A percentile compares a stretch with the other conserved stretches of the same genome.
These are phyloP conservation scores for Sebastes goodei DNA, from an alignment of 2,797 vertebrate genomes.

Conservation along the genomic window DNA sequence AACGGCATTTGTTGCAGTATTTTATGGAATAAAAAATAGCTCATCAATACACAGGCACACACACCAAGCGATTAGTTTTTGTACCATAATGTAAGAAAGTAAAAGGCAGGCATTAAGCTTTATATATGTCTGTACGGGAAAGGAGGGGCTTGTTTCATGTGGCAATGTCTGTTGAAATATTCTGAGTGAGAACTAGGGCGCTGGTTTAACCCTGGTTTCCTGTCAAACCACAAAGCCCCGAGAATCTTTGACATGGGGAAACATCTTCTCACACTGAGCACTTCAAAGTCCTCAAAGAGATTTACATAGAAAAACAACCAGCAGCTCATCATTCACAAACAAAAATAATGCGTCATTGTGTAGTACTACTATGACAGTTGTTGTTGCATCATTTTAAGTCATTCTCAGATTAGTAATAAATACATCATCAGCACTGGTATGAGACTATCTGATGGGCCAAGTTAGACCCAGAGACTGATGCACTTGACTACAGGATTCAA, in stretches of 20 bases:
- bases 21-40: neutral
- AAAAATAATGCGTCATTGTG: neutral
- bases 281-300: slow-evolving; percentile 34
- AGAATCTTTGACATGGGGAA: slow-evolving; percentile 7
- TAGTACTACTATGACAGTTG: neutral
- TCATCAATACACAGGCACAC: neutral
- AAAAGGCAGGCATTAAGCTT: neutral
- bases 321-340: slow-evolving; percentile 18
- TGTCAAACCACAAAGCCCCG: slow-evolving; percentile 60
- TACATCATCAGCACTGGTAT: slow-evolving; percentile 13
- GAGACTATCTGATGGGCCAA: neutral
- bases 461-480: neutral
- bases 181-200: slow-evolving; percentile 7
- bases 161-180: slow-evolving; percentile 31
- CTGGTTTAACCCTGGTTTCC: slow-evolving; percentile 61
- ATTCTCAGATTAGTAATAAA: slow-evolving; percentile 7
- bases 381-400: neutral
- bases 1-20: neutral
- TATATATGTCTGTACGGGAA: neutral
- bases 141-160: slow-evolving; percentile 53
- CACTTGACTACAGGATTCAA: neutral
- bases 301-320: neutral
- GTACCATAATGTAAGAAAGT: neutral
- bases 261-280: slow-evolving; percentile 15
- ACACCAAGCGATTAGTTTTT: neutral